phyloP scores from a whole-genome alignment of 2,797 vertebrate species.

The Sebastes umbrosus region DNA sequence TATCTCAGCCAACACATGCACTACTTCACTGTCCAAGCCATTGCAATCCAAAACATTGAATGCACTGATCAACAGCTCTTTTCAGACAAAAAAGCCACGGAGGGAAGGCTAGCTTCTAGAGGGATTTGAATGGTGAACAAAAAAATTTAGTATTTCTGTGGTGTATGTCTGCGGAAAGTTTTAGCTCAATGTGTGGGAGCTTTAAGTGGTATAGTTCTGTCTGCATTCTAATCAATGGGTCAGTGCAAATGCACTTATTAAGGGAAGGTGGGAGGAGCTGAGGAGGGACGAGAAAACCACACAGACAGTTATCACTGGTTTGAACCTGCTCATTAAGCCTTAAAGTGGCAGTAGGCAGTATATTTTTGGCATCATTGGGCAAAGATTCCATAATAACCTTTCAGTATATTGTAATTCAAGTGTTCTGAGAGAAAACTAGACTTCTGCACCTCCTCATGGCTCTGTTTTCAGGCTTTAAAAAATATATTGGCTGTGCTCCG shows the following conservation, averaged over 20 bases:
- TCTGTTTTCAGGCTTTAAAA: too few relatives aligned
- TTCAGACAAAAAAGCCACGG: constrained; percentile 3
- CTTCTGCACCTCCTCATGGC: too few relatives aligned
- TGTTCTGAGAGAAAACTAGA: too few relatives aligned
- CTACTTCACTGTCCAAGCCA: constrained; percentile 44
- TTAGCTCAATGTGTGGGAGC: neutral
- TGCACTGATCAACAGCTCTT: constrained; percentile 52
- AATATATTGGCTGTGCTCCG: too few relatives aligned
- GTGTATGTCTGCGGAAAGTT: neutral
- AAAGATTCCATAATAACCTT: too few relatives aligned
- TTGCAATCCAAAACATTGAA: constrained; percentile 20
- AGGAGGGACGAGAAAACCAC: neutral
- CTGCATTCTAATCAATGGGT: neutral
- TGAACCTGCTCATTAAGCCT: neutral
- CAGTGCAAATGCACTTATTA: neutral
- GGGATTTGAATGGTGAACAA: neutral
- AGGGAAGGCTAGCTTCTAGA: neutral
- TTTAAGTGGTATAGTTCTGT: neutral
- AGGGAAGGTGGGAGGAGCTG: neutral
- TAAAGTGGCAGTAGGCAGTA: neutral
- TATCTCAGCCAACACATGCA: constrained; percentile 67
- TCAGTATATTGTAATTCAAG: too few relatives aligned
- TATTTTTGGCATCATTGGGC: too few relatives aligned
- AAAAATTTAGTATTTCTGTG: neutral
- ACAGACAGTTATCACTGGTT: neutral